Percentiles rank a stretch among this genome's conserved stretches.
Evolutionary conservation across 2,888 invertebrate genomes (phyloP).

Genomic region (Bombyx huttoni): DNA sequence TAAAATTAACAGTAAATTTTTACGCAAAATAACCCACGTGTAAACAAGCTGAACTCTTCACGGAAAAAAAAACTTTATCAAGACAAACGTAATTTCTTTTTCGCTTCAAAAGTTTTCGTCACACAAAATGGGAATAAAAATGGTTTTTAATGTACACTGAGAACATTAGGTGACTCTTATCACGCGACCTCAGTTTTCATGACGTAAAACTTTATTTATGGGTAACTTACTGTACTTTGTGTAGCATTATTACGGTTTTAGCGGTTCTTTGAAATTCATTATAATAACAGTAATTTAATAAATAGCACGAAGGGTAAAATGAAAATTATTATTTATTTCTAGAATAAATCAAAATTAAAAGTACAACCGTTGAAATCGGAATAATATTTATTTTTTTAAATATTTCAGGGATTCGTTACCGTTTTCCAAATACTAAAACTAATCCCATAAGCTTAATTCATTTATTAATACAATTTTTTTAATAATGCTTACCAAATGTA

Average conservation of each 20-base stretch:
- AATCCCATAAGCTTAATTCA: too few species aligned
- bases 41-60: too few species aligned
- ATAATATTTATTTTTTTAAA: not conserved
- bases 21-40: not conserved
- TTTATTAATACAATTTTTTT: too few species aligned
- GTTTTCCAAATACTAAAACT: too few species aligned
- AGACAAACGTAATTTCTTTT: not conserved
- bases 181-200: conserved; percentile 14
- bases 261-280: not conserved
- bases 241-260: not conserved
- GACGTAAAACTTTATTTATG: conserved; percentile 9
- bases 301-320: not conserved
- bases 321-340: not conserved
- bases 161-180: conserved; percentile 27
- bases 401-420: too few species aligned
- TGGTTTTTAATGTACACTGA: conserved; percentile 34
- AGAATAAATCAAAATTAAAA: not conserved
- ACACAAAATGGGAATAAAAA: conserved; percentile 31
- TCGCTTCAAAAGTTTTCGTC: conserved; percentile 6
- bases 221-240: conserved; percentile 8
- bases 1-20: conserved; percentile 1
- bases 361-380: not conserved
- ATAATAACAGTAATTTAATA: not conserved
- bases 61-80: not conserved
- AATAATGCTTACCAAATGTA: too few species aligned